phyloP scores from a whole-genome alignment of 1,140 invertebrate genomes.

The Hyles euphorbiae region DNA sequence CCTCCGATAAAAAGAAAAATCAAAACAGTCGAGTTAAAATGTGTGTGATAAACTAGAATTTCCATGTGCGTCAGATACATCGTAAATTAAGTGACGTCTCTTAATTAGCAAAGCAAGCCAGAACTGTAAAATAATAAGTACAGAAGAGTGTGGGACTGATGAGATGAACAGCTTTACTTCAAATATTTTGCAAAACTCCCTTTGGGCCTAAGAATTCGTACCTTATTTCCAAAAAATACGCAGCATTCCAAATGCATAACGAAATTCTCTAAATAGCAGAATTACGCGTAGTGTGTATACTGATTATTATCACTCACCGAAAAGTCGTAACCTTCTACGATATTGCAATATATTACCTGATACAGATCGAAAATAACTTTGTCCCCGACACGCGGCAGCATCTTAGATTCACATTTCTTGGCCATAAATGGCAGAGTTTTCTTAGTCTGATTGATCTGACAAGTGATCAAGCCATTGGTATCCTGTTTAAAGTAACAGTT shows the following conservation, averaged over 20 bases:
- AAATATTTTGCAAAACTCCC: no score
- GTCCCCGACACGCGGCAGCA: constrained; percentile 86
- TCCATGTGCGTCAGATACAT: no score
- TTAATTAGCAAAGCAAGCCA: no score
- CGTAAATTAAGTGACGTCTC: no score
- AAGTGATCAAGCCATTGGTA: constrained; percentile 82
- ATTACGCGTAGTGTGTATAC: not conserved
- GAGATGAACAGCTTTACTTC: no score
- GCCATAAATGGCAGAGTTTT: constrained; percentile 87
- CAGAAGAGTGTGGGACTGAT: no score
- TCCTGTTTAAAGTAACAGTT: constrained; percentile 35
- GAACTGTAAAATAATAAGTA: no score
- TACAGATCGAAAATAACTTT: constrained; percentile 82
- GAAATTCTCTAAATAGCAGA: no score
- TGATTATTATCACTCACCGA: not conserved
- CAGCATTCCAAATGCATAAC: no score
- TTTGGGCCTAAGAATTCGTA: not conserved
- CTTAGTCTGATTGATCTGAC: constrained; percentile 83
- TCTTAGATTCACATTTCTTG: constrained; percentile 89
- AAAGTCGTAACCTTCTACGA: not conserved
- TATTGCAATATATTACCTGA: constrained; percentile 58
- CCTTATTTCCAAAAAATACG: not conserved
- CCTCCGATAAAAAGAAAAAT: no score
- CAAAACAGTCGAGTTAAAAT: no score
- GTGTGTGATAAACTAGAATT: no score